A percentile compares a stretch with the other conserved stretches of the same genome.
Evolutionary conservation across 2,797 vertebrate genomes (phyloP).

Genomic region (Ispidina picta): DNA sequence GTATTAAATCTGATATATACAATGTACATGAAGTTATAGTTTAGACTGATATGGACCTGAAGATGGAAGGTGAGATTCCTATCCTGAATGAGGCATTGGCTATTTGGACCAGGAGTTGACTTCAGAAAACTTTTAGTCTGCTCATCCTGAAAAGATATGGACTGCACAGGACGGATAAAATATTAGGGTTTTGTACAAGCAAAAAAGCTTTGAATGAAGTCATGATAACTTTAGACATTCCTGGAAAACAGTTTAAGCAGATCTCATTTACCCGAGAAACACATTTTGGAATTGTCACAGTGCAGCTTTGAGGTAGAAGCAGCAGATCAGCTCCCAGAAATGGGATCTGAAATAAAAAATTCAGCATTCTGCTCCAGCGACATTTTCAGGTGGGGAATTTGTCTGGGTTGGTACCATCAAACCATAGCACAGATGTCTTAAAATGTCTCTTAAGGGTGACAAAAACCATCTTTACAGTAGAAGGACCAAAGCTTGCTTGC

Average conservation of each 20-base stretch:
- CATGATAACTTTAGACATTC: neutral
- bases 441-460: neutral
- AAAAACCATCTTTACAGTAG: neutral
- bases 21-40: accelerated
- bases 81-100: neutral
- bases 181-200: neutral
- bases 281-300: neutral
- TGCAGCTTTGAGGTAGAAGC: neutral
- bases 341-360: neutral
- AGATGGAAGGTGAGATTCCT: neutral
- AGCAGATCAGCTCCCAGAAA: neutral
- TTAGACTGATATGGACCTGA: neutral
- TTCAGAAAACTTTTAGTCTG: neutral
- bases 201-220: neutral
- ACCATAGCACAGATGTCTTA: neutral
- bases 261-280: neutral
- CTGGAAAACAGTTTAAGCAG: neutral
- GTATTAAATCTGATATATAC: neutral
- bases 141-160: neutral
- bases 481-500: neutral
- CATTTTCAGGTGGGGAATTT: neutral
- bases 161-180: neutral
- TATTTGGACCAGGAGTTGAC: neutral
- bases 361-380: neutral
- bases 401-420: neutral